These are phyloP conservation scores for Cremastinae sp. DNA, from an alignment of 2,888 invertebrate species.

Conservation along the genomic window DNA sequence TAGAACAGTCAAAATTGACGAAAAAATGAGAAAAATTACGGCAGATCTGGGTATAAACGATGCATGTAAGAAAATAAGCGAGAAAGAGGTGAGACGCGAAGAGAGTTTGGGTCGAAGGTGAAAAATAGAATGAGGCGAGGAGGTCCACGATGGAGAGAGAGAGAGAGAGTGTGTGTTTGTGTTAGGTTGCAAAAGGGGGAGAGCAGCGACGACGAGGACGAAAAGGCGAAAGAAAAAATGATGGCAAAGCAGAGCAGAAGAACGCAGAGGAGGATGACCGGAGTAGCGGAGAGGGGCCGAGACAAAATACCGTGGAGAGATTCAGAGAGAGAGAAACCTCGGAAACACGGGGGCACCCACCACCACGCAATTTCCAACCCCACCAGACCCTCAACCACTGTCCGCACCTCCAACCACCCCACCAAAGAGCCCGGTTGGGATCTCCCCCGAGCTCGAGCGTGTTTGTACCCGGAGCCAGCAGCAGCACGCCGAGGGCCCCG, in stretches of 20 bases:
- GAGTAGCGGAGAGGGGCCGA: conserved; percentile 77
- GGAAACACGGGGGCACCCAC: conserved; percentile 74
- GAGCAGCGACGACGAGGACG: conserved; percentile 30
- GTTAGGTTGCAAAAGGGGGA: too few species aligned
- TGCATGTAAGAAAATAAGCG: conserved; percentile 18
- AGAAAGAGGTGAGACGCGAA: neutral
- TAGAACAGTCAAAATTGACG: too few species aligned
- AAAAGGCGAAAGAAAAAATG: conserved; percentile 44
- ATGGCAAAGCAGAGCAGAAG: conserved; percentile 63
- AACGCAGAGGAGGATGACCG: conserved; percentile 69
- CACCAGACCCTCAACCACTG: conserved; percentile 80
- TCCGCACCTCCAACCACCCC: conserved; percentile 80
- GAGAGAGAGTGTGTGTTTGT: too few species aligned
- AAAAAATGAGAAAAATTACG: too few species aligned
- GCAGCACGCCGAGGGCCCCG: conserved; percentile 78
- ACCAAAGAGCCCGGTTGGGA: conserved; percentile 75
- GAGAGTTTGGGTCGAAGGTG: too few species aligned
- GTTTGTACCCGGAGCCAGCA: conserved; percentile 65
- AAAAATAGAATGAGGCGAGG: neutral
- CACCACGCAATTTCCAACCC: conserved; percentile 81
- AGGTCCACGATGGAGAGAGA: conserved; percentile 1
- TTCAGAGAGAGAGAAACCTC: conserved; percentile 65
- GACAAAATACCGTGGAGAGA: conserved; percentile 59
- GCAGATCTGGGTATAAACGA: too few species aligned
- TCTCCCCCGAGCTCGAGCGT: conserved; percentile 75